Base-by-base conservation (phyloP, 2,797 vertebrate genomes). In the Clarias fuscus region DNA sequence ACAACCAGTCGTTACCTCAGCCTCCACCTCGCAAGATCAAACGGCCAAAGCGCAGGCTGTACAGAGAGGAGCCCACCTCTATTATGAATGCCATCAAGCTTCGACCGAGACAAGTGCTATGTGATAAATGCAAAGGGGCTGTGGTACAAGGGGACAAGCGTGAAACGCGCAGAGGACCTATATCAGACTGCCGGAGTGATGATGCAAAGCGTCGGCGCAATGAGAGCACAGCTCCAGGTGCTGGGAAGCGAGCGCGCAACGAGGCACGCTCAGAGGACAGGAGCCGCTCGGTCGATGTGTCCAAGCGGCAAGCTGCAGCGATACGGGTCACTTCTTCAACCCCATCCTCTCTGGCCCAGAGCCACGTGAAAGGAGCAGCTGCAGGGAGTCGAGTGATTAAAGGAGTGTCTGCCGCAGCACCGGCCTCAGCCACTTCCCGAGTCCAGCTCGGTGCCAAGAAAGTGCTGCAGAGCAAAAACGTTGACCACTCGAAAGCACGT, bases 1-100 rank as follows among this genome's bases (percentile, higher is more conserved):
- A 99, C 93, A 98, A 98, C 97, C 98, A 98, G 92, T 96, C 97
- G 89, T 97, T 99, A 97, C 98, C 98, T 98, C 98, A 99, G 94
- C 98, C 98, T 14, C 97, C 95, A 0, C 97, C 98, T n/a, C 97
- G 98, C 77, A 98, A 97, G 93, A 99, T 99, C 92, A 98, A 97
- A 89, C 95, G 98, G 90, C 98, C 97, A 56, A 99, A 98, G 91
- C 95, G 97, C 59, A 97, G 98, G 92, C 97, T 99, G 90, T 98
- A 98, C 93, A 96, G 96, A 87, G 98, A 99, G 94, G 98, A 99
- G 90, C 97, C 98, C 75, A 99, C 98, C 81, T 99, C 98, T 71
- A 99, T 99, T 90, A 97, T 99, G 97, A 99, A 97, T 73, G 97
- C 98, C 92, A 99, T 99, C 92, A 98, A 97, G 90, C 96, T 99